Evolutionary conservation across 1,140 invertebrate genomes (phyloP), one percentile per base, ranked within the genome.

Genomic region (Hirudo medicinalis): DNA sequence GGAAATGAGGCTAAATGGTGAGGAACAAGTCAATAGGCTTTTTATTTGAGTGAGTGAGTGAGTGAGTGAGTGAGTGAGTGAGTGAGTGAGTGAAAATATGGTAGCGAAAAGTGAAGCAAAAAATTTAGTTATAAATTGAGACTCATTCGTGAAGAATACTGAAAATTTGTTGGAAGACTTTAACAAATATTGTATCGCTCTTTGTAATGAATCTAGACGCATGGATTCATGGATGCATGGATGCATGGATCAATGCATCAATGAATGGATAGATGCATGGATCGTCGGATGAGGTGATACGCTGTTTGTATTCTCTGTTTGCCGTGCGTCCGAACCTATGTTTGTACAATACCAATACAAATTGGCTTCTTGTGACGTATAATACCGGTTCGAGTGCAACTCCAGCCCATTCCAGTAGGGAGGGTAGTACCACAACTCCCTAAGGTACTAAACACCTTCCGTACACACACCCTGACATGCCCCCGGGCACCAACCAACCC

Each of bases 51-150:
- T n/a, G 32, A 71, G 27, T 63, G 20, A 36, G 57, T 63, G 57
- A 63, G 57, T 63, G 68, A 70, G 68, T 70, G 68, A 70, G 68
- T 70, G 68, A 70, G 68, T 70, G 68, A 70, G 68, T 70, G 68
- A 70, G 68, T 70, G 68, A 70, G 68, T 70, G 68, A 70, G 68
- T 70, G 68, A n/a, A n/a, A n/a, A n/a, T n/a, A n/a, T n/a, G n/a
- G n/a, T n/a, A n/a, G n/a, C n/a, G n/a, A n/a, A n/a, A n/a, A n/a
- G n/a, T n/a, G n/a, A n/a, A n/a, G n/a, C n/a, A n/a, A n/a, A n/a
- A n/a, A n/a, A n/a, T n/a, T n/a, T n/a, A n/a, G n/a, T n/a, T n/a
- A n/a, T n/a, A n/a, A n/a, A 70, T 32, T 55, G 69, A 54, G 69
- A n/a, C n/a, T n/a, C n/a, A n/a, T n/a, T 9, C 19, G 70, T 36